phyloP scores from a whole-genome alignment of 2,888 invertebrate species.

The Muschampia staudingeri region DNA sequence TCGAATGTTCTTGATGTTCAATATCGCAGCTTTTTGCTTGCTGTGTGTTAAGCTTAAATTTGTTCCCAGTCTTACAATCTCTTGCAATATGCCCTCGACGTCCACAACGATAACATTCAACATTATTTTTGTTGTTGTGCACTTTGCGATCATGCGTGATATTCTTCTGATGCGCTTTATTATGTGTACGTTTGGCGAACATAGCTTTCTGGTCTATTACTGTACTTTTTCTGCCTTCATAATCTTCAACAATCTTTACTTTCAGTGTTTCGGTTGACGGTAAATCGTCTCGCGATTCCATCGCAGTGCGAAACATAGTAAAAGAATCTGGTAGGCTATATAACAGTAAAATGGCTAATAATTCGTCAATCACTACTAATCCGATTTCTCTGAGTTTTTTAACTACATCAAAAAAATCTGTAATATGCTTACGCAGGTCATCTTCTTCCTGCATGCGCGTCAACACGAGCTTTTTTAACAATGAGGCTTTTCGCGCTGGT shows the following conservation, averaged over 20 bases:
- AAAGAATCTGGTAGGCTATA: constrained; percentile 62
- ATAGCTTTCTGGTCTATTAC: constrained; percentile 38
- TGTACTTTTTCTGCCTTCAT: constrained; percentile 38
- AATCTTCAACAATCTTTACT: constrained; percentile 51
- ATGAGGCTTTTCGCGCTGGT: constrained; percentile 54
- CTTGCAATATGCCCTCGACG: constrained; percentile 50
- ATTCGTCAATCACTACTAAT: constrained; percentile 50
- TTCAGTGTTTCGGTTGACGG: constrained; percentile 53
- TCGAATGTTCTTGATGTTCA: background rate
- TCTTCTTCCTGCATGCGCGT: constrained; percentile 52
- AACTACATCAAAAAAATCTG: constrained; percentile 53
- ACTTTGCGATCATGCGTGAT: background rate
- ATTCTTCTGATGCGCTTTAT: background rate
- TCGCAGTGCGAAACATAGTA: constrained; percentile 62
- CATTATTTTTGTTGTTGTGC: constrained; percentile 21
- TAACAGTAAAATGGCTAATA: constrained; percentile 43
- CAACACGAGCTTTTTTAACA: constrained; percentile 54
- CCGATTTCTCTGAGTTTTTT: constrained; percentile 57
- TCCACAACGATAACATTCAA: constrained; percentile 46
- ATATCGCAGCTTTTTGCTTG: constrained; percentile 1
- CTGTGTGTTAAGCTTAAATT: background rate
- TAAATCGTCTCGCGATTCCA: constrained; percentile 63
- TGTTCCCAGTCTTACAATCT: constrained; percentile 39
- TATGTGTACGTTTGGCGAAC: constrained; percentile 39
- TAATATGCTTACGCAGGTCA: constrained; percentile 45